A percentile compares a stretch with the other conserved stretches of the same genome.
Conservation (phyloP, 2,797 vertebrate species). For the Astyanax mexicanus region DNA sequence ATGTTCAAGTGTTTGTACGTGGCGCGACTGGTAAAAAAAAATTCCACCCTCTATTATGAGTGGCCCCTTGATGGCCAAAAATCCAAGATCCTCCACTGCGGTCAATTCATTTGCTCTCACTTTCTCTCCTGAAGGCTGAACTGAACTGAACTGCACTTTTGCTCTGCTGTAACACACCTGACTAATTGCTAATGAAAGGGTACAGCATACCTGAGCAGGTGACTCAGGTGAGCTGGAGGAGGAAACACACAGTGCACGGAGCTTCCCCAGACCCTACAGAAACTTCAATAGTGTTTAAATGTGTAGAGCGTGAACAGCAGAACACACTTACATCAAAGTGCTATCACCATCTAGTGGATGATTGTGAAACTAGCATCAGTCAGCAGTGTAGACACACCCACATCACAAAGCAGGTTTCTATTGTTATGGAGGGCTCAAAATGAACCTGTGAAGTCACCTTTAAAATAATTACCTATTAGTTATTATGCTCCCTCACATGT, state of each 20-base stretch:
- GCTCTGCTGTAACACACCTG: background rate
- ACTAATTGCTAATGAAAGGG: background rate
- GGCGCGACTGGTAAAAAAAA: no score
- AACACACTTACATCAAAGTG: background rate
- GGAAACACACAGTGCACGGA: background rate
- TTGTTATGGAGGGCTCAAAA: no score
- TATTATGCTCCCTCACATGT: no score
- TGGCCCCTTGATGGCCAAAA: no score
- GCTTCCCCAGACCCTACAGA: no score
- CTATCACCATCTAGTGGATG: conserved; percentile 24
- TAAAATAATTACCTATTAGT: no score
- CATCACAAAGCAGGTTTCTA: background rate
- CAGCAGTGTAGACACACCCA: no score
- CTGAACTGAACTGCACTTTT: background rate
- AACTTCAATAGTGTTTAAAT: background rate
- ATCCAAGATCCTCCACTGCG: no score
- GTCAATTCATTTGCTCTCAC: background rate
- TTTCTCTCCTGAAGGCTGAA: background rate
- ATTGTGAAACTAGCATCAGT: no score
- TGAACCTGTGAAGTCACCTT: no score
- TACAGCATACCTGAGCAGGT: background rate
- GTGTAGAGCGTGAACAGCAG: background rate
- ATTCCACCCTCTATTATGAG: no score
- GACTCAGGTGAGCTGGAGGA: background rate
- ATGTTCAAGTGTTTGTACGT: no score